These are phyloP conservation scores for Aromia moschata DNA, from an alignment of 2,888 invertebrate species.

Conservation along the genomic window DNA sequence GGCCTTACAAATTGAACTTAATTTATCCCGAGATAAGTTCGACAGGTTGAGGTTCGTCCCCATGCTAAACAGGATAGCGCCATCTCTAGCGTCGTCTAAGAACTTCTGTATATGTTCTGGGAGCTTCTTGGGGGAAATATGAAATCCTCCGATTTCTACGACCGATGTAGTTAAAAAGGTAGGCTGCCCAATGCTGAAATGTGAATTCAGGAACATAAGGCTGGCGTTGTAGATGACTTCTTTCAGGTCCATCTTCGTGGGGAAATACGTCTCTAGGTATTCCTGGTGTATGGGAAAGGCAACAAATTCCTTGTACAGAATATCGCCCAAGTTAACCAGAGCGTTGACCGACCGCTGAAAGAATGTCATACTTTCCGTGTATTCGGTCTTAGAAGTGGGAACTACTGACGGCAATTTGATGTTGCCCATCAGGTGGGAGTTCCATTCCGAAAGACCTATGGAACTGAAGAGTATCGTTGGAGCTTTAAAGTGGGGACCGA, in stretches of 20 bases:
- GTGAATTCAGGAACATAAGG: conserved; percentile 56
- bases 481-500: conserved; percentile 57
- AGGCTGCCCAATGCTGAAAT: conserved; percentile 64
- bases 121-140: conserved; percentile 49
- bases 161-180: conserved; percentile 65
- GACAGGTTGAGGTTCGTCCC: conserved; percentile 59
- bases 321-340: conserved; percentile 52
- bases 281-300: conserved; percentile 43
- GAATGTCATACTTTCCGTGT: conserved; percentile 64
- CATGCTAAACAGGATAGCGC: conserved; percentile 61
- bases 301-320: conserved; percentile 37
- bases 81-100: conserved; percentile 56
- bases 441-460: conserved; percentile 61
- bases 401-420: conserved; percentile 63
- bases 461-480: conserved; percentile 61
- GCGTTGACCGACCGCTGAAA: conserved; percentile 66
- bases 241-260: conserved; percentile 44
- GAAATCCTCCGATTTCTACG: conserved; percentile 68
- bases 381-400: conserved; percentile 61
- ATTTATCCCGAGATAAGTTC: conserved; percentile 50
- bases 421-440: conserved; percentile 64
- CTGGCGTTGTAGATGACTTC: conserved; percentile 47
- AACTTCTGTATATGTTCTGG: conserved; percentile 54
- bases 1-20: conserved; percentile 53
- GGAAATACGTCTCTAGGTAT: conserved; percentile 48